Conservation (phyloP, 2,113 vertebrate genomes). For the Malaclemys terrapin region DNA sequence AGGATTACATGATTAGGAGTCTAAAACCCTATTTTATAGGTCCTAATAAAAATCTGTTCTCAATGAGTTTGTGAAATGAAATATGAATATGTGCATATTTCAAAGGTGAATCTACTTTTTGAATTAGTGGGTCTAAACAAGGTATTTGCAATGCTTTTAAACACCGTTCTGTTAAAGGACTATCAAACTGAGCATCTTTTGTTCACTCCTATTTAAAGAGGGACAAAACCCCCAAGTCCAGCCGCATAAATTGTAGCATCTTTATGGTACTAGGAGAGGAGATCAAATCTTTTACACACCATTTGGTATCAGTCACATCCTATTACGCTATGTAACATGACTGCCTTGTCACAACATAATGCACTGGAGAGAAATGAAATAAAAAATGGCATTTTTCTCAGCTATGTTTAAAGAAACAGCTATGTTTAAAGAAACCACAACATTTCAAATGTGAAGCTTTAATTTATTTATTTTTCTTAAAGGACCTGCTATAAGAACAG, state of each 20-base stretch:
- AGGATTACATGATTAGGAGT: conserved; percentile 30
- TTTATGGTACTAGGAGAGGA: background rate
- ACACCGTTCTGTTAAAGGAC: background rate
- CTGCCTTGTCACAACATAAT: conserved; percentile 63
- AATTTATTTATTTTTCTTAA: conserved; percentile 31
- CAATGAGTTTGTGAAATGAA: background rate
- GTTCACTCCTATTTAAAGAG: background rate
- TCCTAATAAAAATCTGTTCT: conserved; percentile 1
- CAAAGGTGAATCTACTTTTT: background rate
- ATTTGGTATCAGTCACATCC: conserved; percentile 59
- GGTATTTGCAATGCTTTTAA: background rate
- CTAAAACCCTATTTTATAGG: conserved; percentile 12
- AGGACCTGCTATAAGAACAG: background rate
- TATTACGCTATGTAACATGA: conserved; percentile 26
- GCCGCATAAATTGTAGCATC: background rate
- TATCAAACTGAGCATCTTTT: background rate
- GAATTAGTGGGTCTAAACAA: background rate
- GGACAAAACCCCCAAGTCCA: conserved; percentile 15
- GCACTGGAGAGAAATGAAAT: conserved; percentile 52
- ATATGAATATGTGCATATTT: background rate
- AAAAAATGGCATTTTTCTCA: conserved; percentile 60
- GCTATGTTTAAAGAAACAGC: conserved; percentile 41
- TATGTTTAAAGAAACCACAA: conserved; percentile 40
- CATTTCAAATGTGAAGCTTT: conserved; percentile 29
- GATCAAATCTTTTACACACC: conserved; percentile 56